Evolutionary conservation across 2,113 vertebrate genomes (phyloP).

Genomic region (Psittacula cyanocephala): DNA sequence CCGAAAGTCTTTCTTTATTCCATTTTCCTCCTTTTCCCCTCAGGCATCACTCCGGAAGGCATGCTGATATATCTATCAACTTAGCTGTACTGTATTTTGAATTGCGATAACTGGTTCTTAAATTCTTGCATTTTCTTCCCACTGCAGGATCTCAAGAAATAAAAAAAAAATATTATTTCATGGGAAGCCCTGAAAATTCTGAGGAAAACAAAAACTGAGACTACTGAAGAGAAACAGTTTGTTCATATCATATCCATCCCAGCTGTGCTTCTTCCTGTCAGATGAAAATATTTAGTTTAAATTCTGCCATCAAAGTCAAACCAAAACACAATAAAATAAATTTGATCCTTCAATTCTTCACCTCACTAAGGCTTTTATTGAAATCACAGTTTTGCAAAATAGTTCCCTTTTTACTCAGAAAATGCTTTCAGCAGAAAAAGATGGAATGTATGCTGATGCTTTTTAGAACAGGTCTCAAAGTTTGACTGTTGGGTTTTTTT

Average conservation of each 20-base stretch:
- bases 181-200: background rate
- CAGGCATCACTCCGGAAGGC: background rate
- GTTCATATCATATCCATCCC: background rate
- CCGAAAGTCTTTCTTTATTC: background rate
- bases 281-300: background rate
- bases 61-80: background rate
- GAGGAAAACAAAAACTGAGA: background rate
- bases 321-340: background rate
- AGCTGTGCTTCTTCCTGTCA: background rate
- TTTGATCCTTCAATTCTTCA: background rate
- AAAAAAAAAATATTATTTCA: background rate
- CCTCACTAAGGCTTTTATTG: background rate
- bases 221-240: background rate
- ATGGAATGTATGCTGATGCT: rapidly evolving
- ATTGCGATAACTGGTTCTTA: background rate
- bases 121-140: background rate
- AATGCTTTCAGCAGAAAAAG: background rate
- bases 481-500: background rate
- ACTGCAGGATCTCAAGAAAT: background rate
- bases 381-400: background rate
- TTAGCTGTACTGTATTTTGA: background rate
- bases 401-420: background rate
- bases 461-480: background rate
- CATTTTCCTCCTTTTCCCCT: background rate
- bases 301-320: background rate